phyloP scores from a whole-genome alignment of 1,140 invertebrate genomes.

The Mya arenaria region DNA sequence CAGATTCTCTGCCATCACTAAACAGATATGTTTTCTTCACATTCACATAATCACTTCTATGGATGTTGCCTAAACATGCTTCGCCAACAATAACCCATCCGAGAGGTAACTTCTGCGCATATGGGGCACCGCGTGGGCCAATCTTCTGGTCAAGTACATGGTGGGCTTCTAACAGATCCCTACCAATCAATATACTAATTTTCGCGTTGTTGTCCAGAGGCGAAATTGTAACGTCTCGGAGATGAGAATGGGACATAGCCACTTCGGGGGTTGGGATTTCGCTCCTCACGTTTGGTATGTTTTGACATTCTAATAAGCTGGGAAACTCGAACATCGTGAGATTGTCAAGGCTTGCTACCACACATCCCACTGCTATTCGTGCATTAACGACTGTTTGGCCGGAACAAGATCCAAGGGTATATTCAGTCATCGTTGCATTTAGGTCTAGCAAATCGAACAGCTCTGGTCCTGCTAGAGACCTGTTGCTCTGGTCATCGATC shows the following conservation, averaged over 20 bases:
- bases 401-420: slow-evolving; percentile 25
- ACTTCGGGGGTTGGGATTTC: slow-evolving; percentile 52
- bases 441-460: slow-evolving; percentile 26
- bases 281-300: slow-evolving; percentile 38
- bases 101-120: no score
- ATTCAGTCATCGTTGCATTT: background rate
- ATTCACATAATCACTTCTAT: no score
- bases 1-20: background rate
- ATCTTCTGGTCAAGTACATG: no score
- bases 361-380: slow-evolving; percentile 4
- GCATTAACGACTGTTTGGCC: background rate
- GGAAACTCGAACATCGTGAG: background rate
- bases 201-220: background rate
- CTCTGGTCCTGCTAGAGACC: background rate
- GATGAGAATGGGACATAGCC: slow-evolving; percentile 31
- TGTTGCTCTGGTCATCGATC: slow-evolving; percentile 46
- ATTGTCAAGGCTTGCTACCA: slow-evolving; percentile 25
- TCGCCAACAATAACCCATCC: no score
- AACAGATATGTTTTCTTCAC: no score
- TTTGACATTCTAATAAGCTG: slow-evolving; percentile 32
- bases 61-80: no score
- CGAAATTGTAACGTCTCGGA: slow-evolving; percentile 26
- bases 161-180: slow-evolving; percentile 48
- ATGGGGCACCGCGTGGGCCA: no score
- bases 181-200: slow-evolving; percentile 42